Evolutionary conservation across 1,140 invertebrate species (phyloP), one percentile per base, ranked within the genome.

Genomic region (Tetramorium alpestre): DNA sequence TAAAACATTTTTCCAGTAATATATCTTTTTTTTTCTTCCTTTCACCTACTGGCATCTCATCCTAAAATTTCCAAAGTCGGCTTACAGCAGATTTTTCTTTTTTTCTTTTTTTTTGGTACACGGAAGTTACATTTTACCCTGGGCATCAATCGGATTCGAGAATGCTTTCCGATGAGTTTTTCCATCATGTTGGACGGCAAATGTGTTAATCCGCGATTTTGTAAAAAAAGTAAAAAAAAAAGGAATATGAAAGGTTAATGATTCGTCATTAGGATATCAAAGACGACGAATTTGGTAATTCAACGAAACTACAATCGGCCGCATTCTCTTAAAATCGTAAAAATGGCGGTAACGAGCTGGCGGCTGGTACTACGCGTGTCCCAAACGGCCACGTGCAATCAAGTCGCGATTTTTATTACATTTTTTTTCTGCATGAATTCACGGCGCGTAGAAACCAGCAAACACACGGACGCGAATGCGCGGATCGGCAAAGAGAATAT

Each of bases 401-500:
- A 86, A 69, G 38, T 86, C 49, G 49, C 75, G 62, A 69, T 86
- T 86, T 69, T 86, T 86, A 86, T 86, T 86, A 82, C 33, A 82
- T 47, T 76, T 81, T 85, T 85, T 84, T 85, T 80, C 49, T 33
- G 41, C 76, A 51, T n/a, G 41, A 81, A 86, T 67, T 58, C 51
- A 47, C 22, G n/a, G 47, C 49, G 10, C 28, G 28, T 47, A 47
- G 62, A 69, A 85, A 56, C 38, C 8, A 69, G 13, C 47, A 47
- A 10, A 65, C 25, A 47, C 13, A 47, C 16, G 58, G 1, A 49
- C 41, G 28, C 25, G 56, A 73, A 38, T 47, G 65, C 60, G 41
- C 33, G 38, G 18, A 41, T 56, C 60, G 75, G 25, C 49, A 22
- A 49, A 44, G 58, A 60, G 69, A 84, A 84, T 75, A 84, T 84